phyloP scores from a whole-genome alignment of 2,797 vertebrate genomes.

The Hemibagrus guttatus region DNA sequence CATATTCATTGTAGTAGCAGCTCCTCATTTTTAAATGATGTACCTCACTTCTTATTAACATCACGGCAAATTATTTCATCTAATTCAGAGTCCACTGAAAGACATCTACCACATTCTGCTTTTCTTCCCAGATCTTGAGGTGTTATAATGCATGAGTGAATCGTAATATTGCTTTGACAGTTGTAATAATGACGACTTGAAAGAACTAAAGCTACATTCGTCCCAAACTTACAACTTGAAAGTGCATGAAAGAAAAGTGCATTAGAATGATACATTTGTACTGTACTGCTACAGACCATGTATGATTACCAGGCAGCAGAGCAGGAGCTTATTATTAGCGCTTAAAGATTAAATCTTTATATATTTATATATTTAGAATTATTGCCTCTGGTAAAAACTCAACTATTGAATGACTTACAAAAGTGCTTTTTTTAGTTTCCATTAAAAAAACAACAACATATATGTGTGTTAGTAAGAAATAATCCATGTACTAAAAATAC shows the following conservation, averaged over 20 bases:
- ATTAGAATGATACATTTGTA: background rate
- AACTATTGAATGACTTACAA: background rate
- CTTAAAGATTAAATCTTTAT: background rate
- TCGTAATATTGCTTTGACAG: constrained; percentile 17
- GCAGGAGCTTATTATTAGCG: background rate
- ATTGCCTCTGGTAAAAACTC: background rate
- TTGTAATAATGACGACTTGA: constrained; percentile 16
- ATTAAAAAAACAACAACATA: background rate
- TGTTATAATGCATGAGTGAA: constrained; percentile 11
- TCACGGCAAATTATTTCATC: background rate
- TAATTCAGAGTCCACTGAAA: constrained; percentile 6
- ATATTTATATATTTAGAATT: background rate
- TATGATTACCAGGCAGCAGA: background rate
- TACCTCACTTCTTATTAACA: background rate
- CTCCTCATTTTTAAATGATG: background rate
- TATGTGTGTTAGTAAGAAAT: background rate
- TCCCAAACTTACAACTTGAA: background rate
- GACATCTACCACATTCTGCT: constrained; percentile 3
- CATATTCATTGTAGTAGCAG: background rate
- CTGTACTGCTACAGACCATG: background rate
- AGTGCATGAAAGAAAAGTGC: background rate
- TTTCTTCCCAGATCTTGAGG: background rate
- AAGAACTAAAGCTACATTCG: background rate
- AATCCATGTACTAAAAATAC: background rate
- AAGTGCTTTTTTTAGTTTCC: background rate